A percentile compares a stretch with the other conserved stretches of the same genome.
phyloP scores from a whole-genome alignment of 2,888 invertebrate genomes.

The Strigamia transsilvanica region DNA sequence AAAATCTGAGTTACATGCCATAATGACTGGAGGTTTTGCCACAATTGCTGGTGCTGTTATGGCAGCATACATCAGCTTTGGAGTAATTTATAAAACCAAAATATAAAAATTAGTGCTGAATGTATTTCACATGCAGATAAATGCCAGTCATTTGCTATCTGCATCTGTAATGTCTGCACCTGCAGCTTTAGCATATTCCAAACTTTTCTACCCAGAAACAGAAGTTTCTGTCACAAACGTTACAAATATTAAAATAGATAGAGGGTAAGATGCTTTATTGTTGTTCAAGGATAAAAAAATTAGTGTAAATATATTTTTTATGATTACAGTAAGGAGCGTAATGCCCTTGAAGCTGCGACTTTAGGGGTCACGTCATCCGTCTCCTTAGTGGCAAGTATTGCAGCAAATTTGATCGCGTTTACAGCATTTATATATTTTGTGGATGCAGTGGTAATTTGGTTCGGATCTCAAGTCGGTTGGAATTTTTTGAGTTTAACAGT shows the following conservation, averaged over 20 bases:
- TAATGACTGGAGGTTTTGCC: slow-evolving; percentile 94
- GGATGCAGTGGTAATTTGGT: slow-evolving; percentile 82
- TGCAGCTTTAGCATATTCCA: slow-evolving; percentile 87
- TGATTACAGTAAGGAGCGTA: slow-evolving; percentile 78
- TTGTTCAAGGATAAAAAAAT: too few relatives aligned
- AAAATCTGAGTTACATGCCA: slow-evolving; percentile 87
- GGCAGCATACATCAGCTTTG: slow-evolving; percentile 90
- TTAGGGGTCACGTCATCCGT: slow-evolving; percentile 86
- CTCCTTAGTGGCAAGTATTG: slow-evolving; percentile 82
- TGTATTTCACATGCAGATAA: slow-evolving; percentile 60
- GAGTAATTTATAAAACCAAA: slow-evolving; percentile 68
- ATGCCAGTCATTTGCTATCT: slow-evolving; percentile 86
- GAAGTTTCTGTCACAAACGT: slow-evolving; percentile 79
- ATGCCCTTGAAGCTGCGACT: slow-evolving; percentile 88
- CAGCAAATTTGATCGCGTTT: slow-evolving; percentile 91
- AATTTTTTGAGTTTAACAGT: slow-evolving; percentile 39
- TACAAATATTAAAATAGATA: slow-evolving; percentile 76
- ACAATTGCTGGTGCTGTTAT: slow-evolving; percentile 92
- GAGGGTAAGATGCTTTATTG: slow-evolving; percentile 69
- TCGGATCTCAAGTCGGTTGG: slow-evolving; percentile 79
- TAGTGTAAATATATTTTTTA: neutral
- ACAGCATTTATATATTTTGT: slow-evolving; percentile 85
- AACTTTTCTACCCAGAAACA: slow-evolving; percentile 91
- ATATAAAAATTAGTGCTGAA: neutral
- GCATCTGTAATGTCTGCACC: slow-evolving; percentile 97